phyloP scores from a whole-genome alignment of 2,888 invertebrate species.

The Liopterus haemorrhoidalis region DNA sequence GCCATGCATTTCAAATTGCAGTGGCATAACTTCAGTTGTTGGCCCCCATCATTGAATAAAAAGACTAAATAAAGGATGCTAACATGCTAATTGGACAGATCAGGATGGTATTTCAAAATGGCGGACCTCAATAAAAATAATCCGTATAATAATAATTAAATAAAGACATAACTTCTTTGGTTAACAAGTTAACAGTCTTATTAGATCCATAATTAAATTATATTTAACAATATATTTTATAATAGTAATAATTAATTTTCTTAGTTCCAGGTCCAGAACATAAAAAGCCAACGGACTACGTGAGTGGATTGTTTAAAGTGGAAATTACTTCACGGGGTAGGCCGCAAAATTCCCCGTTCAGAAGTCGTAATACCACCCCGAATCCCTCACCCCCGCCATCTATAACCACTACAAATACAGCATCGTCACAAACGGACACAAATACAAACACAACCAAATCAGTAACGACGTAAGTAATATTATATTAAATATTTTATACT shows the following conservation, averaged over 20 bases:
- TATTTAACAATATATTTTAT: constrained; percentile 3
- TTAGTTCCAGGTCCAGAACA: constrained; percentile 60
- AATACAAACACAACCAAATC: constrained; percentile 4
- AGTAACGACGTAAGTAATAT: constrained; percentile 1
- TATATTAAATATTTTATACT: background rate
- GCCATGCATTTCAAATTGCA: too few relatives aligned
- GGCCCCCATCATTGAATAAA: too few relatives aligned
- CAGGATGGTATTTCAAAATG: too few relatives aligned
- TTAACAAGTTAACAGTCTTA: background rate
- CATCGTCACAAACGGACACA: background rate
- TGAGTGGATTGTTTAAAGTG: constrained; percentile 59
- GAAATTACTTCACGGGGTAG: constrained; percentile 50
- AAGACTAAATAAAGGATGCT: too few relatives aligned
- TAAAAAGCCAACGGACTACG: constrained; percentile 64
- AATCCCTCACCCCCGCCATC: constrained; percentile 42
- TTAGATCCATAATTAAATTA: background rate
- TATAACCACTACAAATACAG: constrained; percentile 29
- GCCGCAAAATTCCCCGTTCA: constrained; percentile 44
- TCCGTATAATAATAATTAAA: background rate
- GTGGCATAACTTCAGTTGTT: too few relatives aligned
- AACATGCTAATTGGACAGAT: too few relatives aligned
- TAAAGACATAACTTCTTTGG: background rate
- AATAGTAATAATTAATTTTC: constrained; percentile 7
- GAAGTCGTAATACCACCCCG: constrained; percentile 41
- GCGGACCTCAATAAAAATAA: too few relatives aligned